phyloP scores from a whole-genome alignment of 2,797 vertebrate species.

The Tinamus major region DNA sequence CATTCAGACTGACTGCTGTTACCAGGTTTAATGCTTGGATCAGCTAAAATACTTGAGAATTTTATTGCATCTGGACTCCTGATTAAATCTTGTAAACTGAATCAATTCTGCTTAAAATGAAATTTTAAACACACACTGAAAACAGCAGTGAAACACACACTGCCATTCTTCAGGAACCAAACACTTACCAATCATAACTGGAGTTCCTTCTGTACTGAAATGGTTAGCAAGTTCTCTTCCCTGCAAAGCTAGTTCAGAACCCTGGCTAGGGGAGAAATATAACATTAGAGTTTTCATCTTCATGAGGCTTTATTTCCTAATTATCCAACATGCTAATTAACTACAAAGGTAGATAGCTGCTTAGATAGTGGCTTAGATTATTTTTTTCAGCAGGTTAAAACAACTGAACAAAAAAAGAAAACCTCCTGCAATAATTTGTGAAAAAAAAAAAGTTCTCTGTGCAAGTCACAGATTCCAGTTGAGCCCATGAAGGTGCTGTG shows the following conservation, averaged over 20 bases:
- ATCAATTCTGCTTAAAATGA: neutral
- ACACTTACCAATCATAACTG: constrained; percentile 94
- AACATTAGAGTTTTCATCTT: neutral
- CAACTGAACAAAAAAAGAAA: neutral
- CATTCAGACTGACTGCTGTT: neutral
- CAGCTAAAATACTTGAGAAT: neutral
- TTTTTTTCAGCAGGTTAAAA: neutral
- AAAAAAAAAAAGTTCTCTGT: neutral
- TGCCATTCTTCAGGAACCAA: neutral
- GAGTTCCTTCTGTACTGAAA: constrained; percentile 92
- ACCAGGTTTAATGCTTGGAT: neutral
- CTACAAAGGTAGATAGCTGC: neutral
- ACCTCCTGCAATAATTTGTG: neutral
- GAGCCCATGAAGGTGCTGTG: neutral
- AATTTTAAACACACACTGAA: neutral
- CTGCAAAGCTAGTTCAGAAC: constrained; percentile 89
- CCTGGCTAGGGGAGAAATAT: constrained; percentile 83
- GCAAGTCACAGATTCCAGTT: neutral
- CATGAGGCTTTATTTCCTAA: neutral
- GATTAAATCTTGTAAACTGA: neutral
- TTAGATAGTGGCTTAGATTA: neutral
- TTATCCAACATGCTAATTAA: neutral
- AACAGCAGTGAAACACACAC: neutral
- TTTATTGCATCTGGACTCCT: neutral
- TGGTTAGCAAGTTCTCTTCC: constrained; percentile 94